phyloP scores from a whole-genome alignment of 2,888 invertebrate genomes.

The Apamea monoglypha region DNA sequence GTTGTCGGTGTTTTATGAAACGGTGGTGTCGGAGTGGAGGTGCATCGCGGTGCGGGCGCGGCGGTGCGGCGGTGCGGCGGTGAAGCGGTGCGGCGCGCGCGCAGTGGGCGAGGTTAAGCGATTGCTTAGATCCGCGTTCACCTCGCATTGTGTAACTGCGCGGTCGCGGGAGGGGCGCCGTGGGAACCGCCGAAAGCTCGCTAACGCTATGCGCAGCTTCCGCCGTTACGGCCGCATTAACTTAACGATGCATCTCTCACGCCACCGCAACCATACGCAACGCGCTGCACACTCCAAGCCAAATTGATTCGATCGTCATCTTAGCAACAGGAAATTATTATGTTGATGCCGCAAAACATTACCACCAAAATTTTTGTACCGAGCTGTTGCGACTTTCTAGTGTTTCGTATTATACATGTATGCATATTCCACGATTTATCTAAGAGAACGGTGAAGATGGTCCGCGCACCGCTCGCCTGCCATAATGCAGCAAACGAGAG shows the following conservation, averaged over 20 bases:
- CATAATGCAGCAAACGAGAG: conserved; percentile 68
- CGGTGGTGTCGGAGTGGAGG: conserved; percentile 69
- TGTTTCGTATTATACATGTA: conserved; percentile 59
- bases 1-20: conserved; percentile 59
- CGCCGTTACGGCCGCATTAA: conserved; percentile 85
- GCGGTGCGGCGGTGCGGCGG: conserved; percentile 59
- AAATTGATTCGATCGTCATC: conserved; percentile 86
- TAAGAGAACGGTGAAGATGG: conserved; percentile 65
- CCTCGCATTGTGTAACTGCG: conserved; percentile 89
- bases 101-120: conserved; percentile 90
- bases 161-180: conserved; percentile 81
- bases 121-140: conserved; percentile 91
- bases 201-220: conserved; percentile 84
- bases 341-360: conserved; percentile 75
- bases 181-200: conserved; percentile 90
- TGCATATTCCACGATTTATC: conserved; percentile 51
- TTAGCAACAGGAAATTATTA: conserved; percentile 84
- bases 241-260: conserved; percentile 86
- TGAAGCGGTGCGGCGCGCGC: conserved; percentile 73
- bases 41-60: conserved; percentile 68
- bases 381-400: conserved; percentile 72
- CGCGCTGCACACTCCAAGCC: conserved; percentile 74
- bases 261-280: conserved; percentile 77
- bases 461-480: conserved; percentile 39
- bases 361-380: conserved; percentile 66